Evolutionary conservation across 2,797 vertebrate species (phyloP), one percentile per base, ranked within the genome.

Genomic region (Clarias fuscus): DNA sequence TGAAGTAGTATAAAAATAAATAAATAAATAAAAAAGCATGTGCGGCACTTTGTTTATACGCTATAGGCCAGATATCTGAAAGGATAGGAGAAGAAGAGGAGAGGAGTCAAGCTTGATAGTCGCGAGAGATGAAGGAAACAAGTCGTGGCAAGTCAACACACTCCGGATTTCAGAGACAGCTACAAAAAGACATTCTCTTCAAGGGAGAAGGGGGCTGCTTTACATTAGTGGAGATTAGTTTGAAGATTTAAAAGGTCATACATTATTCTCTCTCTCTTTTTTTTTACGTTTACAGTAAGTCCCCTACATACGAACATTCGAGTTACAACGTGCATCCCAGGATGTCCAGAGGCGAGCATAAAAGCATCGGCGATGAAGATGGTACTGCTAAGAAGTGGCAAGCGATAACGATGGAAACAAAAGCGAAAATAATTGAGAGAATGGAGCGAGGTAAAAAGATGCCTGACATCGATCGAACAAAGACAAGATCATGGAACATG

Each of bases 131-230:
- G 78, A 86, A 61, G 53, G 17, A 71, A 82, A 89, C 59, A 85
- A 90, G 93, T 93, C 93, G 92, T 92, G 91, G 89, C 89, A 89
- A 85, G 92, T 88, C 91, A 92, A 92, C 90, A 91, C 89, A 80
- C 88, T 88, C 91, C 85, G 88, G 82, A 90, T 90, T 56, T 83
- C 91, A 30, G 76, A 86, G 87, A 89, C 86, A 91, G 89, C 84
- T 89, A 82, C 61, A 70, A 79, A 77, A 81, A 84, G 77, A 83
- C 78, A 85, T 75, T 89, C 76, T 82, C 88, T 83, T 73, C 82
- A 59, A 85, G 59, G 83, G 67, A 79, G 61, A 64, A 59, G 24
- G 75, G 76, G 76, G 64, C 79, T 88, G 79, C 70, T 89, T 88
- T 89, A 88, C 64, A 68, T 86, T 89, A 89, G 70, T 43, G 24